Percentiles rank a stretch among this genome's conserved stretches.
Evolutionary conservation across 2,888 invertebrate genomes (phyloP).

Genomic region (Chalcis sispes): DNA sequence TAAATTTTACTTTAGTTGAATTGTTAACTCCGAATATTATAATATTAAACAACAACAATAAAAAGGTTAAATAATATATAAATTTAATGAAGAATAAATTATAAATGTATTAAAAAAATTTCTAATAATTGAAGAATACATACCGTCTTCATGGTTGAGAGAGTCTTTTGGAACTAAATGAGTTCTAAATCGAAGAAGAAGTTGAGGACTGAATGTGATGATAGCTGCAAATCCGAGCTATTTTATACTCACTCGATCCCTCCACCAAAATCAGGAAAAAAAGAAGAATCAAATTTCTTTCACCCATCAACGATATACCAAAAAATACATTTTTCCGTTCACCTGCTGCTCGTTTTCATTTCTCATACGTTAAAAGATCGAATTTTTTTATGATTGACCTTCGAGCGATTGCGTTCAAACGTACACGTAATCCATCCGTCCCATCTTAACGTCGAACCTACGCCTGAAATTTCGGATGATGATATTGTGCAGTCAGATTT

Average conservation of each 20-base stretch:
- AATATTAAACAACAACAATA: too few species aligned
- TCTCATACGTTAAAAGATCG: too few species aligned
- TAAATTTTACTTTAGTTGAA: too few species aligned
- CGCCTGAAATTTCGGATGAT: background rate
- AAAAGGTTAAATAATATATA: too few species aligned
- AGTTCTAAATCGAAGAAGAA: slow-evolving; percentile 12
- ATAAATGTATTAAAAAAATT: too few species aligned
- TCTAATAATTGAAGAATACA: slow-evolving; percentile 9
- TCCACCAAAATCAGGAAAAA: background rate
- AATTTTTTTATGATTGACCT: too few species aligned
- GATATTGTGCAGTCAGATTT: too few species aligned
- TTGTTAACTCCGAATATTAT: too few species aligned
- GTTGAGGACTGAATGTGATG: slow-evolving; percentile 29
- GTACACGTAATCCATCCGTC: background rate
- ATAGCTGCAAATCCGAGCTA: background rate
- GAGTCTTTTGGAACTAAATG: slow-evolving; percentile 4
- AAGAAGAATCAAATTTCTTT: background rate
- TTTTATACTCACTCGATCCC: slow-evolving; percentile 34
- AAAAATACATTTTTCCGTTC: background rate
- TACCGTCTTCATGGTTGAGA: slow-evolving; percentile 44
- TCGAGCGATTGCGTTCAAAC: background rate
- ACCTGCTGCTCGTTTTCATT: background rate
- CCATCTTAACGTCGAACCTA: background rate
- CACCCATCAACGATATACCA: background rate
- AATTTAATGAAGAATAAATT: too few species aligned